Evolutionary conservation across 2,888 invertebrate genomes (phyloP), one percentile per base, ranked within the genome.

Genomic region (Flexamia atlantica): DNA sequence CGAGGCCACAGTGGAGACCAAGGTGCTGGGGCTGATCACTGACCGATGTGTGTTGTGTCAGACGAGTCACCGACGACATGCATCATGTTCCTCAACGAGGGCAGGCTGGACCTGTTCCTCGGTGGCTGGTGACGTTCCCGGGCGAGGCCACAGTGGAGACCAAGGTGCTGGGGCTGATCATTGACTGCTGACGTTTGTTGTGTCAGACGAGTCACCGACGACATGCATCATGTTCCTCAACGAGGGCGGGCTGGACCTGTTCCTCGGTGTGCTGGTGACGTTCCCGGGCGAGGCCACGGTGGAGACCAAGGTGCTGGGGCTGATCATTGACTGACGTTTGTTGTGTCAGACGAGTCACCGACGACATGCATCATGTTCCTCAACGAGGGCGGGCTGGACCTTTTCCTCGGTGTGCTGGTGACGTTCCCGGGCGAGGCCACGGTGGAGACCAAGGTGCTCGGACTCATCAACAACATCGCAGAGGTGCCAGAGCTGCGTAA

Each of bases 371-470:
- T 91, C 84, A 93, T 94, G 14, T 95, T 95, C 88, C 90, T 95
- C 60, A 91, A 92, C 72, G 93, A 94, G 88, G 93, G 93, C 23
- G 95, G 95, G 2, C 92, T 95, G 88, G 91, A 92, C 60, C 90
- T 95, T 74, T 95, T 95, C 87, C 90, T 95, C 85, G 91, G 92
- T 86, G 94, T 95, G 40, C 90, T 95, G n/a, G 91, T 92, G 88
- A 92, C 92, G 74, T 94, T 94, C 88, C 91, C 91, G 80, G 91
- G 92, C 36, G 93, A 94, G 87, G 92, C 93, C 64, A 92, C 93
- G 53, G 93, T 95, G n/a, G 95, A 95, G 89, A 95, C 95, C 1
- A 95, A 95, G 91, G 94, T 95, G 50, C 90, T 95, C 12, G 94
- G 95, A 14, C 90, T 95, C 5, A 89, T 95, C 87, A 95, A 95